phyloP scores from a whole-genome alignment of 2,888 invertebrate species.

The Scaeva pyrastri region DNA sequence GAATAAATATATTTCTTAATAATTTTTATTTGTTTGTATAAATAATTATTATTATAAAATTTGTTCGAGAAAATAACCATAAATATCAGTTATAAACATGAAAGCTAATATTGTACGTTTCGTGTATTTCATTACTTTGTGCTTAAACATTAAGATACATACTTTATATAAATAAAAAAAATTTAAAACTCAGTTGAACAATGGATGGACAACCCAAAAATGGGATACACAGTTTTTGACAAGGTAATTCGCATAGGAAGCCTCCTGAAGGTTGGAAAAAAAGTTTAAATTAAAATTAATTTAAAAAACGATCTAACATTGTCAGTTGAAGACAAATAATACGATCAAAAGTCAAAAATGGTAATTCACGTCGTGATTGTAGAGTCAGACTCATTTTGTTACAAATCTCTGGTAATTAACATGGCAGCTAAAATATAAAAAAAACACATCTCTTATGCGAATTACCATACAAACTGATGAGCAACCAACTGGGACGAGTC shows the following conservation, averaged over 20 bases:
- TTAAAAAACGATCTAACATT: no score
- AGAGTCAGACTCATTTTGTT: no score
- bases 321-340: no score
- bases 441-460: background rate
- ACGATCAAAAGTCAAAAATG: no score
- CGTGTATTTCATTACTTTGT: constrained; percentile 62
- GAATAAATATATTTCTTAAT: constrained; percentile 45
- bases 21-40: constrained; percentile 42
- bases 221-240: background rate
- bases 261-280: no score
- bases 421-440: background rate
- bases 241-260: constrained; percentile 11
- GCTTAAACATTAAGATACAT: constrained; percentile 42
- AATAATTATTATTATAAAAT: constrained; percentile 54
- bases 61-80: constrained; percentile 38
- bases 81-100: constrained; percentile 31
- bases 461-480: constrained; percentile 8
- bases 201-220: constrained; percentile 51
- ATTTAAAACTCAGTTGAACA: constrained; percentile 40
- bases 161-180: constrained; percentile 27
- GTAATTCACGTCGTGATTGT: no score
- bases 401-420: no score
- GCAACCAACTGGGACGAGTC: constrained; percentile 33
- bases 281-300: no score
- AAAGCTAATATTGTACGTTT: constrained; percentile 61